Percentiles rank a stretch among this genome's conserved stretches.
Conservation (phyloP, 2,113 vertebrate genomes). For the Balaenoptera acutorostrata region DNA sequence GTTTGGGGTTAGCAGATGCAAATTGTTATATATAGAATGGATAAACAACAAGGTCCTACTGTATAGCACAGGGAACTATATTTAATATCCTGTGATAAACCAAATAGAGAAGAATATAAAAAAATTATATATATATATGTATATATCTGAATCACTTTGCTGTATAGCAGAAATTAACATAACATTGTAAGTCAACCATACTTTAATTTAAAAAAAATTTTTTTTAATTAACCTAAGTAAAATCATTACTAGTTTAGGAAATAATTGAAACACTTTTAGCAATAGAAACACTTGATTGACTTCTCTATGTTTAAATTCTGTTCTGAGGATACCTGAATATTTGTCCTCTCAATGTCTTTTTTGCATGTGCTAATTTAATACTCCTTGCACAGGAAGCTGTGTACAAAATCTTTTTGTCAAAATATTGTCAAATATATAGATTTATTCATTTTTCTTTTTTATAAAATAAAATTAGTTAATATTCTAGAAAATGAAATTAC, state of each 20-base stretch:
- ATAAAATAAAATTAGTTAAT: not conserved
- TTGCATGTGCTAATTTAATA: not conserved
- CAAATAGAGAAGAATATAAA: fast-evolving
- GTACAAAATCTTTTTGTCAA: not conserved
- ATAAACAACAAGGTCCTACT: not conserved
- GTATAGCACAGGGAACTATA: not conserved
- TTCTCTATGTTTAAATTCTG: not conserved
- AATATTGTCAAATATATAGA: conserved; percentile 5
- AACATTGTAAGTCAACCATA: too few relatives aligned
- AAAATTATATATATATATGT: not conserved
- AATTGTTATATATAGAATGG: not conserved
- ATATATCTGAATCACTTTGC: too few relatives aligned
- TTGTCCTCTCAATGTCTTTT: not conserved
- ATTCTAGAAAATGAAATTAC: conserved; percentile 26
- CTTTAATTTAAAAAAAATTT: not conserved
- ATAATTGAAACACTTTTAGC: not conserved
- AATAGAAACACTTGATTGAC: not conserved
- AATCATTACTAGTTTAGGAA: conserved; percentile 5
- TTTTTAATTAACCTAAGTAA: not conserved
- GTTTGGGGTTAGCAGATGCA: not conserved
- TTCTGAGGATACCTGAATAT: not conserved
- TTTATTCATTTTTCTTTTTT: not conserved
- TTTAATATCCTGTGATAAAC: not conserved
- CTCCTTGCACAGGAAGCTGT: not conserved
- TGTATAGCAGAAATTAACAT: too few relatives aligned